A percentile compares a stretch with the other conserved stretches of the same genome.
Evolutionary conservation across 2,888 invertebrate genomes (phyloP).

Genomic region (Leptinotarsa juncta): DNA sequence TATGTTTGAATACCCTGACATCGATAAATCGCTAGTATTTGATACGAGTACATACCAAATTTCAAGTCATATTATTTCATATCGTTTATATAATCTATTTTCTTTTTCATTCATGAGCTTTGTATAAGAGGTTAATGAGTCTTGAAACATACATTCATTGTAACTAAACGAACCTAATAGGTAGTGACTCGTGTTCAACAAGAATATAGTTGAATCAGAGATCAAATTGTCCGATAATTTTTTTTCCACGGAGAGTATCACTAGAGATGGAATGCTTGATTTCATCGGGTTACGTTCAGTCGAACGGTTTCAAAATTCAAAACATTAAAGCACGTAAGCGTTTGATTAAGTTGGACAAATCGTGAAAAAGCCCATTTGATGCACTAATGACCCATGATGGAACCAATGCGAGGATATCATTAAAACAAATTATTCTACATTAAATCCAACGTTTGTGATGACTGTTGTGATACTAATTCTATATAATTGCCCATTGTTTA

Average conservation of each 20-base stretch:
- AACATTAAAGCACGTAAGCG: conserved; percentile 1
- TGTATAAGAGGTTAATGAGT: conserved; percentile 27
- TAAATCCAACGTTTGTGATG: conserved; percentile 10
- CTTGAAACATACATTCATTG: conserved; percentile 28
- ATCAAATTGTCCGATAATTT: conserved; percentile 33
- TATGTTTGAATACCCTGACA: too few relatives aligned
- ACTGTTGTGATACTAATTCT: conserved; percentile 8
- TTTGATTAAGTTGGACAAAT: conserved; percentile 11
- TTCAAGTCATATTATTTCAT: background rate
- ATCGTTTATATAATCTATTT: conserved; percentile 17
- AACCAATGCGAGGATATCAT: conserved; percentile 1
- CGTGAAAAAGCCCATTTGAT: conserved; percentile 8
- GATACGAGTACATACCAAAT: background rate
- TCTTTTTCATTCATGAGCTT: conserved; percentile 3
- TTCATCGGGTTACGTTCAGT: conserved; percentile 19
- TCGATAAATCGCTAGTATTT: too few relatives aligned
- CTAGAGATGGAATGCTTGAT: conserved; percentile 22
- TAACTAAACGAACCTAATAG: conserved; percentile 34
- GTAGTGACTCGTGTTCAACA: conserved; percentile 33
- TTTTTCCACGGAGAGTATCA: conserved; percentile 19
- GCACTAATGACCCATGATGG: conserved; percentile 1
- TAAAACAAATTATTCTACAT: conserved; percentile 13
- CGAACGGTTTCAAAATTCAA: conserved; percentile 21
- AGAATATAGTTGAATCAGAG: conserved; percentile 28
- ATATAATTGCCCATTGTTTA: conserved; percentile 15